Base-by-base conservation (phyloP, 2,797 vertebrate species). In the Natrix natrix region DNA sequence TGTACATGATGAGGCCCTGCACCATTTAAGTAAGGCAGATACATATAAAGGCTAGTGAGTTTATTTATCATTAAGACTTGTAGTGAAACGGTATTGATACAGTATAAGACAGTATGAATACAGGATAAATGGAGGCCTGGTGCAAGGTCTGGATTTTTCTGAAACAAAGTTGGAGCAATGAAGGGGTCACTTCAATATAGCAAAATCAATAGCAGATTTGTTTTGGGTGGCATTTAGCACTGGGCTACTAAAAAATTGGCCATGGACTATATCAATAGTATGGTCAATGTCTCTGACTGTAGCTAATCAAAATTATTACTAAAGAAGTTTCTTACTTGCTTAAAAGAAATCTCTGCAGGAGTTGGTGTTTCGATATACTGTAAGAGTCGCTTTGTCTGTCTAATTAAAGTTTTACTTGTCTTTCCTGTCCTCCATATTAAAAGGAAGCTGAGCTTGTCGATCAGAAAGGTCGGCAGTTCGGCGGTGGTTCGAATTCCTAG, bases 381-480 rank as follows among this genome's bases (percentile, higher is more conserved):
- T 66, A 93, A 90, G 90, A 95, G 92, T 91, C 37, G 94, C 91
- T 92, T 92, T 95, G 94, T 96, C 87, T 94, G 89, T 92, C 95
- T 95, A 94, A 97, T 97, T 97, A 96, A 96, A 96, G 96, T 96
- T 96, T 96, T 94, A 93, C 93, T 96, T 95, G 94, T 93, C 93
- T 93, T 96, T 97, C 95, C 96, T 93, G 94, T 95, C 94, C 93
- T 95, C 94, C 93, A 90, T 95, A 96, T 95, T 95, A 96, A 95
- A 97, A 96, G 92, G 96, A 96, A 95, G 93, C 90, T 94, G 6
- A 52, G 48, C 48, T 52, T 52, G 48, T 7, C 48, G 5, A 52
- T 52, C 48, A 52, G 48, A 52, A 52, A 52, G 48, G 5, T 52
- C 48, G 0, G 48, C 48, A 52, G 48, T 52, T 52, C 6, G 48